Conservation (phyloP, 2,113 vertebrate species). For the Saimiri boliviensis region DNA sequence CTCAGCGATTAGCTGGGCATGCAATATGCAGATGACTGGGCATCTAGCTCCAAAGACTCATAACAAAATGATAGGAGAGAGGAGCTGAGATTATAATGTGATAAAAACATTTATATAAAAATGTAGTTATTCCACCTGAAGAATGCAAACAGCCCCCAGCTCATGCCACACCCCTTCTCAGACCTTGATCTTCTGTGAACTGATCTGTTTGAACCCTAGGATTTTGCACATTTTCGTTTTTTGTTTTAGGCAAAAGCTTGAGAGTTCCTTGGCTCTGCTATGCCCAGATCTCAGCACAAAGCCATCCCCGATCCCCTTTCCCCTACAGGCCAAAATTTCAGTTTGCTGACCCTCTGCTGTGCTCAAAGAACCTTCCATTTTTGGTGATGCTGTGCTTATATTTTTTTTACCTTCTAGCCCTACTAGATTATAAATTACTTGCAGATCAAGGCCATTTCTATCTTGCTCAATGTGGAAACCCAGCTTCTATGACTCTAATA, state of each 20-base stretch:
- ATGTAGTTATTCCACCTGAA: neutral
- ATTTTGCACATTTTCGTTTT: neutral
- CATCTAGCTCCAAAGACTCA: neutral
- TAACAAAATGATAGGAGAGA: neutral
- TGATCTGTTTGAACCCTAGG: neutral
- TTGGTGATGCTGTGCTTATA: no score
- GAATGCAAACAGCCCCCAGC: neutral
- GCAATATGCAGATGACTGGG: neutral
- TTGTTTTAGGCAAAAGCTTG: neutral
- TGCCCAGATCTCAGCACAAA: neutral
- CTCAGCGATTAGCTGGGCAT: neutral
- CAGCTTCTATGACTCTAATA: neutral
- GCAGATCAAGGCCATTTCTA: neutral
- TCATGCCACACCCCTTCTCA: neutral
- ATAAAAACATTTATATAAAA: neutral
- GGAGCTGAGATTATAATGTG: neutral
- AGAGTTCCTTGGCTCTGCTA: neutral
- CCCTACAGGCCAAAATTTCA: neutral
- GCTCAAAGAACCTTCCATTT: neutral
- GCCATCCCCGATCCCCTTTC: neutral
- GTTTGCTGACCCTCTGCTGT: neutral
- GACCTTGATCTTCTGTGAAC: neutral
- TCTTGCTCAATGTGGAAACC: neutral
- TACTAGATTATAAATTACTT: neutral
- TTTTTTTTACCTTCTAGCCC: neutral